Evolutionary conservation across 53 echinoderm and acorn worm genomes (phyloP).

Genomic region (Patiria pectinifera): DNA sequence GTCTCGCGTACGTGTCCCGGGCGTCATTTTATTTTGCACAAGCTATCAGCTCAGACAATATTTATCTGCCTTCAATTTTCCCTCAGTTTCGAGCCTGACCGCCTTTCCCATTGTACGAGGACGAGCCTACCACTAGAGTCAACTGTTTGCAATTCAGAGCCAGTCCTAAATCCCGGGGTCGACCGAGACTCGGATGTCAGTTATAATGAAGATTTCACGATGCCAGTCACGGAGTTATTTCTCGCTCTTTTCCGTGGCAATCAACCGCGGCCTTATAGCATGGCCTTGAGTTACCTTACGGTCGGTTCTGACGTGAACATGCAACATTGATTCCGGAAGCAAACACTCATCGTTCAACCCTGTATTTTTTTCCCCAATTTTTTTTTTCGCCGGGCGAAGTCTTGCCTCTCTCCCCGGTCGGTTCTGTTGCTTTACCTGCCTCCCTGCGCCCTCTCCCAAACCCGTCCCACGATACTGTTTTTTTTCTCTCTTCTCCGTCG

Average conservation of each 20-base stretch:
- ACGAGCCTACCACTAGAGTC: neutral
- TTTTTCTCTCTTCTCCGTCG: neutral
- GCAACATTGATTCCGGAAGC: constrained; percentile 46
- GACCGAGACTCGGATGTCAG: neutral
- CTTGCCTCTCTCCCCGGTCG: neutral
- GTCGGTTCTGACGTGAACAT: constrained; percentile 1
- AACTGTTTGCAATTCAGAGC: neutral
- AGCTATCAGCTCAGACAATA: neutral
- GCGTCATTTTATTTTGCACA: neutral
- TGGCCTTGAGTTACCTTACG: neutral
- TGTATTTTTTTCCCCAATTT: neutral
- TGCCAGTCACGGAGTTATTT: neutral
- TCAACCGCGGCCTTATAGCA: neutral
- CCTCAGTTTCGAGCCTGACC: no score
- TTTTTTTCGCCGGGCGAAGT: neutral
- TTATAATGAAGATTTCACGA: neutral
- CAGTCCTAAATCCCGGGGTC: neutral
- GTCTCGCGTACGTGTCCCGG: neutral
- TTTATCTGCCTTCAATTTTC: neutral
- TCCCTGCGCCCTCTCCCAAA: neutral
- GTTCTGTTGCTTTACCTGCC: neutral
- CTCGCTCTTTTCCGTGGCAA: no score
- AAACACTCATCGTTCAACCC: neutral
- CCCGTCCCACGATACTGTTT: neutral
- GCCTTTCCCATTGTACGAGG: no score